Conservation (phyloP, 92 coral and sea anemone species). For the Parazoanthus darwini region DNA sequence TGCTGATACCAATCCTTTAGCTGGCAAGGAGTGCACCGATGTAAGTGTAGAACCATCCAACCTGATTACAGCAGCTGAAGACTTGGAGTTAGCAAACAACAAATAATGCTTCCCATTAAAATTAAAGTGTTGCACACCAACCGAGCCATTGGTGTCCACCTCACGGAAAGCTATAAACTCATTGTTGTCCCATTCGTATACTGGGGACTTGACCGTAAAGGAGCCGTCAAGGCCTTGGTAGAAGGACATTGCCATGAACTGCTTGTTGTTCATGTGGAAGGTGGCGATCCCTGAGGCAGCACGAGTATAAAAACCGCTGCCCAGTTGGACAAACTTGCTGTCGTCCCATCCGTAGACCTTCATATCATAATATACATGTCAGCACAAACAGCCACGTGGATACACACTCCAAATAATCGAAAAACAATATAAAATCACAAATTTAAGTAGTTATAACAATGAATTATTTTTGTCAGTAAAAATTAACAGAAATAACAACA, state of each 20-base stretch:
- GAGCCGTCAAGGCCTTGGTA: constrained; percentile 70
- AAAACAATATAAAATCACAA: background rate
- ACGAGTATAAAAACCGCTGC: constrained; percentile 69
- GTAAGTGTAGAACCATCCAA: constrained; percentile 61
- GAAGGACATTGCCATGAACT: constrained; percentile 74
- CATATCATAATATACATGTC: background rate
- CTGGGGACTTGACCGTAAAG: constrained; percentile 70
- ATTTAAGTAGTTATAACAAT: too few species aligned
- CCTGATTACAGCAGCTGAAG: constrained; percentile 57
- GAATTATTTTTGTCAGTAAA: too few species aligned
- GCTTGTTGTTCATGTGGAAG: constrained; percentile 65
- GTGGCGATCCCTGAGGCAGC: constrained; percentile 86
- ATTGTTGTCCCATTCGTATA: constrained; percentile 73
- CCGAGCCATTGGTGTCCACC: constrained; percentile 79
- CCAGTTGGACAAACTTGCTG: constrained; percentile 56
- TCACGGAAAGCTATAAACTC: constrained; percentile 64
- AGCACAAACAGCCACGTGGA: background rate
- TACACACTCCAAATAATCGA: too few species aligned
- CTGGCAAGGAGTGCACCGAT: constrained; percentile 57
- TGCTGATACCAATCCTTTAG: constrained; percentile 59
- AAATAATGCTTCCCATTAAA: constrained; percentile 69
- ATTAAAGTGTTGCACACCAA: constrained; percentile 85
- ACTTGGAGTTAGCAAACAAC: constrained; percentile 80
- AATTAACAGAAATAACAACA: too few species aligned
- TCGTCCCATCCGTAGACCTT: constrained; percentile 79